Evolutionary conservation across 2,797 vertebrate species (phyloP).

Genomic region (Okamejei kenojei): DNA sequence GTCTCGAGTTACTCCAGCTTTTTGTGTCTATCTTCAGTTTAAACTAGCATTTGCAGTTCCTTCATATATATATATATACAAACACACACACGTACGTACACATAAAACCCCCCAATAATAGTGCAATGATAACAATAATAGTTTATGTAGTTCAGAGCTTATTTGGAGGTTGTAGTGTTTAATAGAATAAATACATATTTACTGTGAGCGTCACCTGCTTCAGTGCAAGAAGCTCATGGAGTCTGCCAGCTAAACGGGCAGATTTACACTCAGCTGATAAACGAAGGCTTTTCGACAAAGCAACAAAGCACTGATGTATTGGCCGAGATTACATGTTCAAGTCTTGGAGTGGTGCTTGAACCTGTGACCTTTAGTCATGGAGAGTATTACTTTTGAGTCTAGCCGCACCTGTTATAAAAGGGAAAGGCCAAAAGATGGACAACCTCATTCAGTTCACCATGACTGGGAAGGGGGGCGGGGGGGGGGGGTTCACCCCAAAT

Average conservation of each 20-base stretch:
- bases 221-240: background rate
- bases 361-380: background rate
- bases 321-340: background rate
- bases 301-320: background rate
- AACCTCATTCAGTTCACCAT: background rate
- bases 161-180: too few relatives aligned
- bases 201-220: background rate
- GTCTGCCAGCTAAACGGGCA: background rate
- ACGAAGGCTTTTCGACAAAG: background rate
- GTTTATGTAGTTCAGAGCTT: too few relatives aligned
- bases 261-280: background rate
- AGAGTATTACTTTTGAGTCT: background rate
- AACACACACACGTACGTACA: too few relatives aligned
- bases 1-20: too few relatives aligned
- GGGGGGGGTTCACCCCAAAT: background rate
- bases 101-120: too few relatives aligned
- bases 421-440: background rate
- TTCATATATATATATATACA: too few relatives aligned
- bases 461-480: background rate
- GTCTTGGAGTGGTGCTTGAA: conserved; percentile 13
- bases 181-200: background rate
- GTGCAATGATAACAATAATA: too few relatives aligned
- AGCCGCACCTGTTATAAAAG: background rate
- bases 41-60: too few relatives aligned
- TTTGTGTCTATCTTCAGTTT: too few relatives aligned